A percentile compares a stretch with the other conserved stretches of the same genome.
Conservation (phyloP, 2,888 invertebrate species). For the Cantharis lateralis region DNA sequence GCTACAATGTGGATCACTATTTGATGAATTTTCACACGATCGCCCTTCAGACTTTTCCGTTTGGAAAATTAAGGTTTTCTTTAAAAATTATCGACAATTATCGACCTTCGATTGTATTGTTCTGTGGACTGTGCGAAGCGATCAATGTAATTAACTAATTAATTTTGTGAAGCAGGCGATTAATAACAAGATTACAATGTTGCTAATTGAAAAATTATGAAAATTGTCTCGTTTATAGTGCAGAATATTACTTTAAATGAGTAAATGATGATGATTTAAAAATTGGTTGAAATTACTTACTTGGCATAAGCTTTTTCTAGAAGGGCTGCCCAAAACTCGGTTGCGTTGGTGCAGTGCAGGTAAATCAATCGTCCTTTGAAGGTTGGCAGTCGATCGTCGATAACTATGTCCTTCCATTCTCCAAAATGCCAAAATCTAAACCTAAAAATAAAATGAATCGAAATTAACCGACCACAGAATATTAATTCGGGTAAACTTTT, state of each 20-base stretch:
- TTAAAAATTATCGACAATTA: neutral
- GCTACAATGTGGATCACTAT: neutral
- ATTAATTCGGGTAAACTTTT: neutral
- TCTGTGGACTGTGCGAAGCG: neutral
- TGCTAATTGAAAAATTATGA: neutral
- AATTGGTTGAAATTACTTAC: constrained; percentile 54
- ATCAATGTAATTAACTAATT: neutral
- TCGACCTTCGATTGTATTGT: neutral
- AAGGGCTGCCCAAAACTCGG: constrained; percentile 78
- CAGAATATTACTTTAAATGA: neutral
- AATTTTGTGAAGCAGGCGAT: neutral
- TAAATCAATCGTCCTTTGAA: constrained; percentile 67
- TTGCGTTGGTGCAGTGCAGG: constrained; percentile 64
- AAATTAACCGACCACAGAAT: neutral
- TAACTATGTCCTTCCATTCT: constrained; percentile 73
- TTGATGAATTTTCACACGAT: constrained; percentile 1
- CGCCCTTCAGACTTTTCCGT: neutral
- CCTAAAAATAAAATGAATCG: constrained; percentile 54
- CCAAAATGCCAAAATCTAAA: constrained; percentile 83
- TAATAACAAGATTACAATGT: neutral
- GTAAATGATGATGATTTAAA: neutral
- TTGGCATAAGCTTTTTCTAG: constrained; percentile 84
- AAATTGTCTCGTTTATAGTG: neutral
- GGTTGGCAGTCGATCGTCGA: constrained; percentile 78
- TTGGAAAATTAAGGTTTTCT: neutral